These are phyloP conservation scores for Cepphus grylle DNA, from an alignment of 2,113 vertebrate genomes.

Conservation along the genomic window DNA sequence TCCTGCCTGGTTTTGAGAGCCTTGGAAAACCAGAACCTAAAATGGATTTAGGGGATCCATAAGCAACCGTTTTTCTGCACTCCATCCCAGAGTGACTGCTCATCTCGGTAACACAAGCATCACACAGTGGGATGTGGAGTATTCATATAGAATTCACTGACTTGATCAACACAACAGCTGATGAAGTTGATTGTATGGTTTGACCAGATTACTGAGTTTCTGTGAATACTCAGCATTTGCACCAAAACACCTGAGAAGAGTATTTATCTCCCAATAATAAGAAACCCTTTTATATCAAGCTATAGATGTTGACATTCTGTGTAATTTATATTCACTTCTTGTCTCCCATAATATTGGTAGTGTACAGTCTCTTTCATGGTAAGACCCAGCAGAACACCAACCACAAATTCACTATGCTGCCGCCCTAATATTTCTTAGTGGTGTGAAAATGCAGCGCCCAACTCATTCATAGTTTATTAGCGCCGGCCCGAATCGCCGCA, in stretches of 20 bases:
- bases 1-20: not conserved
- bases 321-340: not conserved
- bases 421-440: not conserved
- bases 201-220: not conserved
- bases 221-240: not conserved
- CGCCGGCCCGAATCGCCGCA: not conserved
- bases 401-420: not conserved
- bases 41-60: not conserved
- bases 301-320: not conserved
- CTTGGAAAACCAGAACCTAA: not conserved
- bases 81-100: not conserved
- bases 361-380: not conserved
- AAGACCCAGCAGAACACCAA: not conserved
- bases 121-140: rapidly evolving
- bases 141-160: not conserved
- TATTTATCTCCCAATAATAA: not conserved
- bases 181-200: not conserved
- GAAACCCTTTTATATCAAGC: not conserved
- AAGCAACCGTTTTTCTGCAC: not conserved
- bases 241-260: not conserved
- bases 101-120: not conserved
- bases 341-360: not conserved
- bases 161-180: not conserved
- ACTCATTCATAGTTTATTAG: not conserved
- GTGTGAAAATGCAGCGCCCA: not conserved